Evolutionary conservation across 2,113 vertebrate genomes (phyloP).

Genomic region (Perccottus glenii): DNA sequence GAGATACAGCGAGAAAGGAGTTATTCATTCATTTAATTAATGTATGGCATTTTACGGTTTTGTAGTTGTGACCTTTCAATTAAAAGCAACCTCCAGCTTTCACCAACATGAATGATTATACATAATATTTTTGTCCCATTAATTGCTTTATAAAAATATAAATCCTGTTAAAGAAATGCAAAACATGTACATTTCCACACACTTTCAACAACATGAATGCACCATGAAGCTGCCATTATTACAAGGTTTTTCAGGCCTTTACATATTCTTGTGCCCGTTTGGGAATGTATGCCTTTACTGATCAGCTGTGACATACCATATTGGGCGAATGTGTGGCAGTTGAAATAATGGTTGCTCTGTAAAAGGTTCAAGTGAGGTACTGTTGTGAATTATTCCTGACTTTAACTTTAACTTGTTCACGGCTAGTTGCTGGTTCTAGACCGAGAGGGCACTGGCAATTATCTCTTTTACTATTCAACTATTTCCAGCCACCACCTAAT

Average conservation of each 20-base stretch:
- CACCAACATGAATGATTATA: slow-evolving; percentile 3
- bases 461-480: no score
- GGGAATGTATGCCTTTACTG: not conserved
- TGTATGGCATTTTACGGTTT: slow-evolving; percentile 11
- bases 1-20: slow-evolving; percentile 1
- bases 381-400: no score
- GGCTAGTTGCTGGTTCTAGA: no score
- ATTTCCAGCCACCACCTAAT: no score
- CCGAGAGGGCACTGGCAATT: no score
- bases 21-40: slow-evolving; percentile 4
- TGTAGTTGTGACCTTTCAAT: slow-evolving; percentile 1
- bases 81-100: not conserved
- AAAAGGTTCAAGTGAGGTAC: no score
- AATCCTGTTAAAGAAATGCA: no score
- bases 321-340: not conserved
- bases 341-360: no score
- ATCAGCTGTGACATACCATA: not conserved
- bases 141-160: not conserved
- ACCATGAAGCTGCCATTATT: no score
- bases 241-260: not conserved
- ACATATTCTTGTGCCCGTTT: not conserved
- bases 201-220: no score
- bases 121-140: slow-evolving; percentile 2
- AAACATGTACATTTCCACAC: no score
- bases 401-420: no score